phyloP scores from a whole-genome alignment of 2,888 invertebrate species.

The Amblyteles armatorius region DNA sequence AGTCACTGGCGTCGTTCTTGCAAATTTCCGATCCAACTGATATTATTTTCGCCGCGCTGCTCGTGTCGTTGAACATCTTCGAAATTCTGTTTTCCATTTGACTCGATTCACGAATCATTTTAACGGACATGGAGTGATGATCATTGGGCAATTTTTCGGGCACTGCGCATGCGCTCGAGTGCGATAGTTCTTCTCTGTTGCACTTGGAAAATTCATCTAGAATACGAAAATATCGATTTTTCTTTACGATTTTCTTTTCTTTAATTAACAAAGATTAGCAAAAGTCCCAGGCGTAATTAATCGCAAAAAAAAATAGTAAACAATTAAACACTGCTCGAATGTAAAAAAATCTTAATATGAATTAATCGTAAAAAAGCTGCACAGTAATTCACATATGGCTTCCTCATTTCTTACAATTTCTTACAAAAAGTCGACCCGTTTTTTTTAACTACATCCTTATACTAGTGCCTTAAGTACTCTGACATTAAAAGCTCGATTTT shows the following conservation, averaged over 20 bases:
- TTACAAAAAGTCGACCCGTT: too few species aligned
- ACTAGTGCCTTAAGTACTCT: too few species aligned
- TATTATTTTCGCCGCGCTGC: constrained; percentile 59
- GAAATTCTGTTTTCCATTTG: constrained; percentile 57
- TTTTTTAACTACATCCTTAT: too few species aligned
- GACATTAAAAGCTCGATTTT: too few species aligned
- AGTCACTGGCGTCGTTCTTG: constrained; percentile 76
- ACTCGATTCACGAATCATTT: constrained; percentile 65
- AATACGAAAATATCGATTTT: neutral
- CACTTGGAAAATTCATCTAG: constrained; percentile 50
- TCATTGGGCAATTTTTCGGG: constrained; percentile 50
- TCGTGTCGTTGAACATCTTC: constrained; percentile 62
- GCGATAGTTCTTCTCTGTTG: constrained; percentile 63
- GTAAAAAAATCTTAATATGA: too few species aligned
- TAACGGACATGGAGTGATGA: constrained; percentile 63
- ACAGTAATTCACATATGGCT: too few species aligned
- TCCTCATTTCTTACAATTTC: too few species aligned
- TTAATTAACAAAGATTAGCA: neutral
- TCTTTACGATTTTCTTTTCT: neutral
- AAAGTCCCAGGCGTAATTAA: too few species aligned
- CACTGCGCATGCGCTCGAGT: constrained; percentile 48
- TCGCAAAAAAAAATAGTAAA: neutral
- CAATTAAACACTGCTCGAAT: too few species aligned
- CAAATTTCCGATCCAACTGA: constrained; percentile 65
- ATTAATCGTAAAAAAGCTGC: too few species aligned